Evolutionary conservation across 23 tunicate species (phyloP), one percentile per base, ranked within the genome.

Genomic region (Styela clava): DNA sequence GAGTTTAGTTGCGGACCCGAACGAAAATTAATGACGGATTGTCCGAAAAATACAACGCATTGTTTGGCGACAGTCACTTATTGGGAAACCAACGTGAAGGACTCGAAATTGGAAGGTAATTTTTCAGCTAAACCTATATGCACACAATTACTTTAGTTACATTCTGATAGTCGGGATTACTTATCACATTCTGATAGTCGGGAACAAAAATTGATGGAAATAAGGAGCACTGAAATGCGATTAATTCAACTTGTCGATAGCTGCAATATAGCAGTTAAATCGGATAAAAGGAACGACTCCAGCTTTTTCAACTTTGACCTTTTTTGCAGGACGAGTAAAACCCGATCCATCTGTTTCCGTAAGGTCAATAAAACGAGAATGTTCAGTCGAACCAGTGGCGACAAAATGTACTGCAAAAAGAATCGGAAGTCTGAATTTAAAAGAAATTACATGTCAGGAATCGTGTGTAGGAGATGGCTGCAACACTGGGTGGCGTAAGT

Each of bases 401-500:
- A 69, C 34, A n/a, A 21, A 64, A 24, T 84, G 88, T 69, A 52
- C 63, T 9, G 25, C 31, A 24, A 63, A 68, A 37, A 65, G 26
- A 25, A 61, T 84, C 12, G 83, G 77, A 77, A 30, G 52, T 3
- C 44, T 33, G 63, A 78, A 34, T 73, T 33, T 69, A 44, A 25
- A 32, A 0, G 73, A 77, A 65, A 83, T 84, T 2, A 84, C 83
- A 2, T 84, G 88, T 36, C 69, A 77, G 64, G 88, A 84, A 67
- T 52, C 74, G 1, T 84, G 88, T 34, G 64, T 33, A 2, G 67
- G 37, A 16, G 88, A 84, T 69, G 88, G 88, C 64, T 84, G 88
- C 64, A 84, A 84, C 76, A 69, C 69, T 35, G 83, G 83, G 35
- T 84, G 82, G 82, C 88, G 88, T 84, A 77, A 77, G 88, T 84